A percentile compares a stretch with the other conserved stretches of the same genome.
Evolutionary conservation across 2,888 invertebrate genomes (phyloP).

Genomic region (Rhagium mordax): DNA sequence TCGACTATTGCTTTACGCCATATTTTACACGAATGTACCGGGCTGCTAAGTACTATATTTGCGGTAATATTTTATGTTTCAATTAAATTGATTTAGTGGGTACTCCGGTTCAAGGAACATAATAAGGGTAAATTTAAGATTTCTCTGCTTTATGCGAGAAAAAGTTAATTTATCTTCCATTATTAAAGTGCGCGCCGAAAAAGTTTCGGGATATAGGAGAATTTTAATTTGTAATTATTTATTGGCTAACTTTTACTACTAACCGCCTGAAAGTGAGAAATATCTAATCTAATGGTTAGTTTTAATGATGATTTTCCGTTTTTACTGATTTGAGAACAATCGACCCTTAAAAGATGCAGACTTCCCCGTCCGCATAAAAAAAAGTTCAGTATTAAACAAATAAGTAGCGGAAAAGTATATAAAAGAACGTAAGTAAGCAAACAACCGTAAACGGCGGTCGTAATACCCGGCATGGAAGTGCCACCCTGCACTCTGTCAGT

Average conservation of each 20-base stretch:
- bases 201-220: conserved; percentile 25
- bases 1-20: no score
- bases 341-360: no score
- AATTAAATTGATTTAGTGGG: conserved; percentile 32
- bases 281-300: background rate
- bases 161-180: conserved; percentile 34
- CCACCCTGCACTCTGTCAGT: conserved; percentile 49
- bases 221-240: conserved; percentile 32
- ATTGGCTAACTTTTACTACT: conserved; percentile 7
- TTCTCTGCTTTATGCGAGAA: conserved; percentile 26
- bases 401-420: conserved; percentile 20
- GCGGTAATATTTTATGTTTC: conserved; percentile 21
- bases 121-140: conserved; percentile 31
- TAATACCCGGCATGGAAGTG: conserved; percentile 16
- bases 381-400: conserved; percentile 12
- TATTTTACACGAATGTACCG: background rate
- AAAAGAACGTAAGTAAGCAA: conserved; percentile 21
- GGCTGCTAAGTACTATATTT: conserved; percentile 7
- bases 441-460: conserved; percentile 13
- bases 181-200: conserved; percentile 20
- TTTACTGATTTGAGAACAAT: no score
- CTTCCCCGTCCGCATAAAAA: background rate
- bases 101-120: conserved; percentile 24
- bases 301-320: background rate
- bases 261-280: conserved; percentile 2